Percentiles rank a stretch among this genome's conserved stretches.
Evolutionary conservation across 2,113 vertebrate species (phyloP).

Genomic region (Dasyprocta punctata): DNA sequence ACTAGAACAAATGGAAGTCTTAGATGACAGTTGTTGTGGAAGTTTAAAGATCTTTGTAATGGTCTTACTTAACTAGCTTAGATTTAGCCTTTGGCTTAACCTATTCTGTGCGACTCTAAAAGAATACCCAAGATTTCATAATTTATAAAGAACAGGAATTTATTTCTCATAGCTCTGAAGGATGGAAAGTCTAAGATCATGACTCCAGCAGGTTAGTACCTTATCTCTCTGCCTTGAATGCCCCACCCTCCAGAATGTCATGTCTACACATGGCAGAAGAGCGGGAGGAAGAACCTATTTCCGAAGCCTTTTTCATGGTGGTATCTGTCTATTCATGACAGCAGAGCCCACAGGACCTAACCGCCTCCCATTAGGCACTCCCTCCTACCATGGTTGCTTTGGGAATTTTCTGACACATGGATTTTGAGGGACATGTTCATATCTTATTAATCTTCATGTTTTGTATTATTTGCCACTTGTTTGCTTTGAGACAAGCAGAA

Average conservation of each 20-base stretch:
- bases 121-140: background rate
- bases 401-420: background rate
- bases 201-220: background rate
- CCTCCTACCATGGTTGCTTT: background rate
- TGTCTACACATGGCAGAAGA: background rate
- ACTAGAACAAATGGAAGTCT: background rate
- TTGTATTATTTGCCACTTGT: background rate
- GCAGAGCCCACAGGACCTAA: background rate
- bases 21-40: background rate
- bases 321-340: background rate
- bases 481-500: conserved; percentile 15
- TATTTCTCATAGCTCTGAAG: background rate
- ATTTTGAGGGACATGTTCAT: background rate
- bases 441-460: background rate
- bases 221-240: background rate
- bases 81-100: background rate
- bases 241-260: background rate
- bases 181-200: background rate
- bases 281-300: too few species aligned
- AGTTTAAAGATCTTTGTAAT: background rate
- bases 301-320: background rate
- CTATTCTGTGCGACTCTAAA: background rate
- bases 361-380: background rate
- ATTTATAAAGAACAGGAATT: background rate
- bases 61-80: background rate